Base-by-base conservation (phyloP, 1,140 invertebrate genomes). In the Cephus cinctus region DNA sequence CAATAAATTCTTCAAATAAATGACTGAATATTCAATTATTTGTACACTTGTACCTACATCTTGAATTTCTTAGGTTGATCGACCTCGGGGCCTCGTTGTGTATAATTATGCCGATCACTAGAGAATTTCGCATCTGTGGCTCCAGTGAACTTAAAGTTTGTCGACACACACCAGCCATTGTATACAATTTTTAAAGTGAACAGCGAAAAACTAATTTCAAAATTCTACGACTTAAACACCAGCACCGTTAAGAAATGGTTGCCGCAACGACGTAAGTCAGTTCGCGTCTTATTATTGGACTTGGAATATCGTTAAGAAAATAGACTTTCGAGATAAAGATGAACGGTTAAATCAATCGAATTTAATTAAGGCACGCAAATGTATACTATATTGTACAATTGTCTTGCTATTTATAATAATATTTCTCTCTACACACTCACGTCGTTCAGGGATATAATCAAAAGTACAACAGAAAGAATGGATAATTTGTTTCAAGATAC, bases 61-160 rank as follows among this genome's bases (percentile, higher is more conserved):
- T 70, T 16, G 55, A 42, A 40, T 52, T 63, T 0, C 48, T 47
- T 2, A 55, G 11, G 38, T 69, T 63, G 43, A 76, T 69, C 9
- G 52, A 63, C 63, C 59, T 72, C 4, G 64, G 53, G 53, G 76
- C 75, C 11, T 52, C 48, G 47, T 67, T 76, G 20, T 54, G 51
- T 6, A 76, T 70, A 4, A 77, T 67, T 8, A 76, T 52, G 8
- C 75, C 75, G 11, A 77, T 67, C 0, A 75, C 34, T 3, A 77
- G 50, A 3, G 71, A 65, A 56, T 77, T 77, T 48, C 70, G 69
- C 27, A 49, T 59, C 18, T 65, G 57, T 1, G 53, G 41, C 21
- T 66, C 57, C 4, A 77, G 52, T 23, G 62, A 58, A 43, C 44
- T 64, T 6, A 77, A 53, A 2, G 62, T 54, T 32, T 69, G 65